Percentiles rank a stretch among this genome's conserved stretches.
phyloP scores from a whole-genome alignment of 2,113 vertebrate genomes.

The Rousettus leschenaultii region DNA sequence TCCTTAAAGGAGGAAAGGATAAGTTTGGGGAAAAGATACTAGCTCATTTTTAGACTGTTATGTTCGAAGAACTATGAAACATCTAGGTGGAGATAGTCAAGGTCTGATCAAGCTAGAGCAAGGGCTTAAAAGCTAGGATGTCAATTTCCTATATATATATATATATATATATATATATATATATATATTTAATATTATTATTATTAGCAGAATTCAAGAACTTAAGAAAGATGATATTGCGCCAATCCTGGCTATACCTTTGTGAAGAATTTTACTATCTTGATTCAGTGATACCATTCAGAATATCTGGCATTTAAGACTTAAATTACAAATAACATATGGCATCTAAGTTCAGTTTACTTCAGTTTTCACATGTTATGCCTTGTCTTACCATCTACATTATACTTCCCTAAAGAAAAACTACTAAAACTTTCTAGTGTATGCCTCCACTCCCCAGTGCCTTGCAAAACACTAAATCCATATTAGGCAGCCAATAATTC shows the following conservation, averaged over 20 bases:
- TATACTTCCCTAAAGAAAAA: neutral
- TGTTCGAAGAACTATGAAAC: neutral
- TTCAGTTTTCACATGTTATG: neutral
- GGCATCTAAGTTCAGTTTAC: neutral
- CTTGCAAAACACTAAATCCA: neutral
- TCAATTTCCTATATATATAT: no score
- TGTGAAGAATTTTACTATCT: neutral
- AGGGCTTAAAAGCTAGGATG: neutral
- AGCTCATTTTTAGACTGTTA: neutral
- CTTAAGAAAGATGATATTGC: neutral
- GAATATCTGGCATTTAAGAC: neutral
- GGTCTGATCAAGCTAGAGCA: neutral
- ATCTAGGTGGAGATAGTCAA: neutral
- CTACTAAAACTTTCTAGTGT: neutral
- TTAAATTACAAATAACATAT: neutral
- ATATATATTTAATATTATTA: no score
- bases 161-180: no score
- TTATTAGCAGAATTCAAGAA: neutral
- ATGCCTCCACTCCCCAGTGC: neutral
- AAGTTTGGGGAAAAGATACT: neutral
- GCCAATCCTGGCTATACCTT: neutral
- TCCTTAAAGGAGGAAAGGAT: neutral
- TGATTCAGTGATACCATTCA: neutral
- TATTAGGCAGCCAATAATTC: neutral
- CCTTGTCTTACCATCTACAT: neutral